Percentiles rank a stretch among this genome's conserved stretches.
phyloP scores from a whole-genome alignment of 2,113 vertebrate species.

The Nannospalax galili region DNA sequence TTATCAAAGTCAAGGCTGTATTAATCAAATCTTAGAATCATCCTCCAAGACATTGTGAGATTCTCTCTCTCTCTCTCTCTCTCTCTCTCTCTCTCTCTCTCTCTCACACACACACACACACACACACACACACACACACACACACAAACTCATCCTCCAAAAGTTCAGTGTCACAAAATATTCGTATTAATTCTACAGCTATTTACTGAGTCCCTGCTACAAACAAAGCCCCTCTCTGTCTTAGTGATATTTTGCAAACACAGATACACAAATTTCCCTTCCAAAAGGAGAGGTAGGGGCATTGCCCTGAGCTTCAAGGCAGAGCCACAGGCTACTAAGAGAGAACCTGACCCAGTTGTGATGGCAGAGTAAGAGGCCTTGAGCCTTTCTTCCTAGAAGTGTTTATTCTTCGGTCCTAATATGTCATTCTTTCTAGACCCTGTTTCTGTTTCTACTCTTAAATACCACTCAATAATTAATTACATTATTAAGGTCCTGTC shows the following conservation, averaged over 20 bases:
- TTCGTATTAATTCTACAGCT: background rate
- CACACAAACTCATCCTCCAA: background rate
- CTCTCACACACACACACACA: no score
- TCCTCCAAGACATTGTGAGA: background rate
- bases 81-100: no score
- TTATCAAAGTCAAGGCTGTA: background rate
- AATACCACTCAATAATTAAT: constrained; percentile 58
- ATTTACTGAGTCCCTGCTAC: background rate
- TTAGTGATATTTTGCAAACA: background rate
- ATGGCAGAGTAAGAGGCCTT: background rate
- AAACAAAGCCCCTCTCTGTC: background rate
- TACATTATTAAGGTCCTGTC: background rate
- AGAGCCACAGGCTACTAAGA: background rate
- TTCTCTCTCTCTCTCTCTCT: no score
- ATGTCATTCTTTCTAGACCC: constrained; percentile 18
- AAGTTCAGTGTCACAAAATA: background rate
- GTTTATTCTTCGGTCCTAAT: constrained; percentile 25
- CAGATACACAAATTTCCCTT: background rate
- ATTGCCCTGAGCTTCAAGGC: background rate
- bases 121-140: no score
- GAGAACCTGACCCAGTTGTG: background rate
- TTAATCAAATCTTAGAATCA: background rate
- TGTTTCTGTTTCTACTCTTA: constrained; percentile 52
- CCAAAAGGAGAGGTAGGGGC: background rate
- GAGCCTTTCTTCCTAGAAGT: background rate